These are phyloP conservation scores for Calosoma granatense DNA, from an alignment of 1,140 invertebrate species.

Conservation along the genomic window DNA sequence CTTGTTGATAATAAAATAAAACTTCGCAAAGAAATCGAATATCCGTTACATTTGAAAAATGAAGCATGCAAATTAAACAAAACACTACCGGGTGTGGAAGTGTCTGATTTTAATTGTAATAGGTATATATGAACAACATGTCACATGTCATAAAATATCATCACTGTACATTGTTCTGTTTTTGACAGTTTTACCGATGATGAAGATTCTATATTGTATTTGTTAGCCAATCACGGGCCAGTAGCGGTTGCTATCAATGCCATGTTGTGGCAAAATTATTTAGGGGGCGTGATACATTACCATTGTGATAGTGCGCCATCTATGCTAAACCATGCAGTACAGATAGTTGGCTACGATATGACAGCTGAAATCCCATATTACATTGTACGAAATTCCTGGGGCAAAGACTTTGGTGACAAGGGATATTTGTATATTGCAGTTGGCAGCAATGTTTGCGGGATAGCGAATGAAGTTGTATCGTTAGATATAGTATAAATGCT, in stretches of 20 bases:
- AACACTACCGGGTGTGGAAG: constrained; percentile 22
- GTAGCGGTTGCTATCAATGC: constrained; percentile 74
- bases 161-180: constrained; percentile 15
- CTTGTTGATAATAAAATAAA: constrained; percentile 45
- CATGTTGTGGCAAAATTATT: constrained; percentile 77
- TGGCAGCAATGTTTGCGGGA: constrained; percentile 68
- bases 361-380: constrained; percentile 65
- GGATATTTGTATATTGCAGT: constrained; percentile 73
- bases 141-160: not conserved
- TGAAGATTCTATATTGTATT: constrained; percentile 54
- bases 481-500: constrained; percentile 20
- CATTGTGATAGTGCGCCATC: constrained; percentile 55
- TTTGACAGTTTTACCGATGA: constrained; percentile 47
- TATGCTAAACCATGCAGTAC: constrained; percentile 73
- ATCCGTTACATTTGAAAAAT: constrained; percentile 52
- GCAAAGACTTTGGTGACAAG: constrained; percentile 57
- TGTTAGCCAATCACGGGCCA: constrained; percentile 60
- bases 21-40: constrained; percentile 48
- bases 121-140: constrained; percentile 33
- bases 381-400: constrained; percentile 83
- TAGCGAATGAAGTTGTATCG: constrained; percentile 41
- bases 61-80: constrained; percentile 41
- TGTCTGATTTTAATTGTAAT: constrained; percentile 38
- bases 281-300: constrained; percentile 75
- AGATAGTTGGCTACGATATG: constrained; percentile 76